Evolutionary conservation across 2,797 vertebrate genomes (phyloP).

Genomic region (Molossus molossus): DNA sequence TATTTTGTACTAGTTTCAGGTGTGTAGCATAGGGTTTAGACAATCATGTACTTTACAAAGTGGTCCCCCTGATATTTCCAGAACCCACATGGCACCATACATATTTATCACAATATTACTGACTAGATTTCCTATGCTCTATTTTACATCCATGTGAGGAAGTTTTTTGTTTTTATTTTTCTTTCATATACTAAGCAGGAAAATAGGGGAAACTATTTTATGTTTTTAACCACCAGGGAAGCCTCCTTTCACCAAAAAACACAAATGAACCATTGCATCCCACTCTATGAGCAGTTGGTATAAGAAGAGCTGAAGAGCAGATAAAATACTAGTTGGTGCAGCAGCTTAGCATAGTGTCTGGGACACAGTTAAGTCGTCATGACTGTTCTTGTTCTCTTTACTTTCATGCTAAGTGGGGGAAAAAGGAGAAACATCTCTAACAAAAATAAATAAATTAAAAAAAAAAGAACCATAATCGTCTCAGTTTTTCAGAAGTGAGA

Average conservation of each 20-base stretch:
- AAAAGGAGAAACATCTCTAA: too few relatives aligned
- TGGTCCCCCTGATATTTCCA: too few relatives aligned
- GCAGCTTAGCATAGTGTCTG: background rate
- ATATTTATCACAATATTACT: background rate
- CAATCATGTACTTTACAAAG: background rate
- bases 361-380: background rate
- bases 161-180: background rate
- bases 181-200: background rate
- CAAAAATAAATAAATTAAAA: too few relatives aligned
- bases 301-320: background rate
- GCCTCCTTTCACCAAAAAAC: background rate
- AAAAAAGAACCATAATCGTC: background rate
- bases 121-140: background rate
- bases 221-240: background rate
- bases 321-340: background rate
- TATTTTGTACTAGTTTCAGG: background rate
- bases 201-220: background rate
- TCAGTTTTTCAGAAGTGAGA: slow-evolving; percentile 19
- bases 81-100: background rate
- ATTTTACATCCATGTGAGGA: background rate
- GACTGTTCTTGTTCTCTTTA: background rate
- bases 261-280: background rate
- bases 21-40: background rate
- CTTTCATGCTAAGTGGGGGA: background rate
- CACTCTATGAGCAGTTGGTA: background rate